Evolutionary conservation across 2,113 vertebrate genomes (phyloP).

Genomic region (Heterochromis multidens): DNA sequence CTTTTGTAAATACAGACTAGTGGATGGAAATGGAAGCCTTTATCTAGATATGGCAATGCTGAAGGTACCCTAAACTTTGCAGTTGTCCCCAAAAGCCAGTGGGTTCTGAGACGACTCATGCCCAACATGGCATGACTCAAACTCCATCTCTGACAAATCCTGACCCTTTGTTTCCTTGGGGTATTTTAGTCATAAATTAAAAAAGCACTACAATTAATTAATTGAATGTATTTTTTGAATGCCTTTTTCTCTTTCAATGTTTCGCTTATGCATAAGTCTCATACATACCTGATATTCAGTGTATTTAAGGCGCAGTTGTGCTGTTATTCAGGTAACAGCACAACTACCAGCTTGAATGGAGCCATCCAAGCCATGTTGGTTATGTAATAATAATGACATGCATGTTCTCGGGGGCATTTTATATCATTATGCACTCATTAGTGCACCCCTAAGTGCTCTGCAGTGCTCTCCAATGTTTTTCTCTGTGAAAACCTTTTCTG

Average conservation of each 20-base stretch:
- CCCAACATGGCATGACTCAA: background rate
- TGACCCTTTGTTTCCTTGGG: background rate
- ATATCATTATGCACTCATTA: slow-evolving; percentile 32
- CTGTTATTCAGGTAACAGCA: background rate
- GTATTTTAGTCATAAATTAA: background rate
- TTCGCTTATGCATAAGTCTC: background rate
- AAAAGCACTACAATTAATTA: background rate
- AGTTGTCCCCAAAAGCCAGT: no score
- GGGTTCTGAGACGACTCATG: background rate
- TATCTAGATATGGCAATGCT: background rate
- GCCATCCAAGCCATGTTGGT: background rate
- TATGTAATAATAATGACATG: slow-evolving; percentile 29
- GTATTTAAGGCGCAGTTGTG: background rate
- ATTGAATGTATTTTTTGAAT: background rate
- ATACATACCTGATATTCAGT: background rate
- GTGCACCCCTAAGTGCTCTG: background rate
- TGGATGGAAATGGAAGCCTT: background rate
- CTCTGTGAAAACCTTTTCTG: background rate
- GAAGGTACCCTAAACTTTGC: no score
- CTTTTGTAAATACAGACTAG: background rate
- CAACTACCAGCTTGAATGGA: background rate
- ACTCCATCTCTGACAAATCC: background rate
- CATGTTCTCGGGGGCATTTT: slow-evolving; percentile 8
- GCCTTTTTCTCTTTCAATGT: background rate
- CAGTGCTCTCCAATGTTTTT: background rate